Evolutionary conservation across 2,888 invertebrate genomes (phyloP), one percentile per base, ranked within the genome.

Genomic region (Rhabditophanes sp.): DNA sequence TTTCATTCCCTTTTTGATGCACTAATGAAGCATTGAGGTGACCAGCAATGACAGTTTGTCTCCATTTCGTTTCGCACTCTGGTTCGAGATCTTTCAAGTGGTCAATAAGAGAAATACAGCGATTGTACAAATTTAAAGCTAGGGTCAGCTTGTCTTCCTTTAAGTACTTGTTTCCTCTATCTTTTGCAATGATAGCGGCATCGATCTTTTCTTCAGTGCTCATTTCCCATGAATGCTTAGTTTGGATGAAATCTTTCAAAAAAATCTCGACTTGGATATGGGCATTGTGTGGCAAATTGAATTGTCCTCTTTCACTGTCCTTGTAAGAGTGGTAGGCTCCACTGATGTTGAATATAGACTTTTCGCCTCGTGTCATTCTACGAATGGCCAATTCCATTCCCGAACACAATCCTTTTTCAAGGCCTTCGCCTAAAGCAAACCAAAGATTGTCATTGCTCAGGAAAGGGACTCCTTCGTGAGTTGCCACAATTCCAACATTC

Each of bases 151-250:
- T 83, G 37, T 73, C 76, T 1, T 72, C 62, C 66, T 68, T 46
- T 23, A 85, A 84, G 65, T 82, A 87, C 29, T 75, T 74, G 0
- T 84, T 88, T 27, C 88, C 93, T 63, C 82, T 85, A 42, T 80
- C 79, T 68, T 93, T 93, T 44, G 76, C 78, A 9, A 79, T 69
- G 65, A 78, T 76, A 0, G 81, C 77, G 60, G 81, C 80, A 37
- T 78, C 78, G 4, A 90, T 50, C 64, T 80, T 81, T 66, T 88
- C 82, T 0, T 71, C 67, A 1, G 73, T 72, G 40, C 80, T 78
- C 71, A 90, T 73, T 25, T 79, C 75, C 85, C 87, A 90, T 27
- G 72, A 67, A 48, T 82, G 80, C 50, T 79, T 78, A 0, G 75
- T 75, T 74, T 79, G 67, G 31, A 56, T 87, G 65, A 87, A 87